Base-by-base conservation (phyloP, 2,113 vertebrate species). In the Triplophysa dalaica region DNA sequence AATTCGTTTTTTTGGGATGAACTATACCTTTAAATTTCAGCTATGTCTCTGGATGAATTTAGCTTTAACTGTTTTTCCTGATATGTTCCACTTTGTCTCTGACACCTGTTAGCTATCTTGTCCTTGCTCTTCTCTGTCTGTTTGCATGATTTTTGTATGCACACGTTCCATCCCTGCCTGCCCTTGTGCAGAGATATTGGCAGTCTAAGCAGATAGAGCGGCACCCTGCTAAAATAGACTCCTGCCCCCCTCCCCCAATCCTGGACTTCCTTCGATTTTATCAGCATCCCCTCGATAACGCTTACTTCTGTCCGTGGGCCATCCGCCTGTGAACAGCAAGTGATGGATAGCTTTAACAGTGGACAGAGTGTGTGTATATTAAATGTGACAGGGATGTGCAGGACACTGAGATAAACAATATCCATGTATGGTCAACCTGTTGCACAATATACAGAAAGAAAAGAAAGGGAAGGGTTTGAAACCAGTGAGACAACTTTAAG, bases 141-240 rank as follows among this genome's bases (percentile, higher is more conserved):
- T 79, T 45, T 81, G 79, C 41, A 29, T 74, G 69, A 81, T 17
- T 68, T 72, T 52, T 77, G 81, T 77, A 86, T 83, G 67, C 81
- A 79, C 29, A 54, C 48, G 83, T 84, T 86, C 80, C 83, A 82
- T 68, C 43, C 70, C 78, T 79, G 72, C 21, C 62, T 80, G 64
- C 75, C 72, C 70, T 70, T 70, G 22, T 66, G 68, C 78, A 81
- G 63, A 80, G 77, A 82, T 58, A 63, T 85, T 67, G 75, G 38
- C 70, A 63, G 75, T 48, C 70, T 21, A 33, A 61, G 21, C 26
- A 79, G 78, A 82, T 81, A 80, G 43, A 79, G 80, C 33, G 73
- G 24, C 67, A 61, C 80, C 72, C 58, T 67, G 60, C 50, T 84
- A 73, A 85, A 81, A 84, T 84, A 81, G 63, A 69, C 54, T 3